Evolutionary conservation across 2,797 vertebrate genomes (phyloP), one percentile per base, ranked within the genome.

Genomic region (Pipistrellus nathusii): DNA sequence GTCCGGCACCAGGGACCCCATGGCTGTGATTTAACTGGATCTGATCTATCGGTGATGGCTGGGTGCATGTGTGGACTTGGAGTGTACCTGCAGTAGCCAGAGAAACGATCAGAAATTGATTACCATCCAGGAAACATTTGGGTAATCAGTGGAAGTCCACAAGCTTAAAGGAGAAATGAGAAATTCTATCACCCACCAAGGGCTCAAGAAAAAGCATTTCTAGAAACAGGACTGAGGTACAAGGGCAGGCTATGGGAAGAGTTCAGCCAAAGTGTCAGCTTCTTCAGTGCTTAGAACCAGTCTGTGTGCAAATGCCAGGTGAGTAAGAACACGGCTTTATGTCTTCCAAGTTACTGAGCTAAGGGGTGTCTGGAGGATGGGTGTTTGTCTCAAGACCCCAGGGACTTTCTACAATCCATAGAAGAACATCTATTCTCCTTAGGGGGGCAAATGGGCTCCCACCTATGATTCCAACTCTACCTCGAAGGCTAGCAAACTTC

Each of bases 51-150:
- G 92, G 78, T 92, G 87, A 97, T 72, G 83, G 92, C 68, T 88
- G 68, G 88, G 71, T 68, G 48, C 18, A 44, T 8, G 18, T 72
- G 88, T 3, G 69, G 83, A 96, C 81, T 46, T 87, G 88, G 80
- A 89, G 66, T 66, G 66, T 91, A 84, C 78, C 92, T 88, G 83
- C 6, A 84, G 78, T 69, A 97, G 88, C 69, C 83, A 66, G 46
- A 91, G 55, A 96, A 95, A 91, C 7, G 66, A 96, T 94, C 73
- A 64, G 93, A 71, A 97, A 94, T 9, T 92, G 93, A 96, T 83
- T 91, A 95, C 57, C 46, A 32, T 38, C 72, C 83, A 94, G 75
- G 96, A 96, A 86, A 71, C 81, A 95, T 95, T 82, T 90, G 90
- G 91, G 94, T 96, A 77, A 96, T 93, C 25, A 95, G 90, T 6